Percentiles rank a stretch among this genome's conserved stretches.
Evolutionary conservation across 2,797 vertebrate species (phyloP).

Genomic region (Gymnoscopelus braueri): DNA sequence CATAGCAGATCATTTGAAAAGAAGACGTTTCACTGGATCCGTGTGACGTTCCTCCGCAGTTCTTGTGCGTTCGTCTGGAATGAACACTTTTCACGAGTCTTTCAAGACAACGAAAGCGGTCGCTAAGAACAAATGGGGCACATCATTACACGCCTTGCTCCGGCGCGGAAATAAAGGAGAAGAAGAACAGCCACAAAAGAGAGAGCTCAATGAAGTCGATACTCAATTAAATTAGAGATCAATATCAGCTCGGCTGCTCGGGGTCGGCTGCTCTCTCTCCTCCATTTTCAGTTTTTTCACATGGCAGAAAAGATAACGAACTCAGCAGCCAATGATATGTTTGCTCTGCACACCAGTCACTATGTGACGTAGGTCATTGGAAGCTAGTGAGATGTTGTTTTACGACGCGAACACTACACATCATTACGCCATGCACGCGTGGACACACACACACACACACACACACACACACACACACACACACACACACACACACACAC

Average conservation of each 20-base stretch:
- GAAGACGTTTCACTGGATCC: conserved; percentile 20
- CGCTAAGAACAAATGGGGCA: conserved; percentile 46
- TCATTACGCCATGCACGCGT: not conserved
- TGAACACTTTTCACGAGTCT: conserved; percentile 33
- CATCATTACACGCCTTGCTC: conserved; percentile 41
- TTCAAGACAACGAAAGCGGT: conserved; percentile 45
- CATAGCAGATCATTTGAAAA: conserved; percentile 7
- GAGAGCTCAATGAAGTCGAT: conserved; percentile 41
- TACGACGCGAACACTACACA: not conserved
- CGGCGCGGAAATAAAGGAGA: conserved; percentile 15
- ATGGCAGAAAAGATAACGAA: conserved; percentile 43
- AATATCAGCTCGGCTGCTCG: conserved; percentile 32
- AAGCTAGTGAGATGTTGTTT: not conserved
- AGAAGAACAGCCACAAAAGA: conserved; percentile 43
- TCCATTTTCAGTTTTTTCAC: not conserved
- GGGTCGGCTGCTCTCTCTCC: not conserved
- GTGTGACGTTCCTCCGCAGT: conserved; percentile 30
- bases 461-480: conserved; percentile 3
- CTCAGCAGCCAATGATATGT: not conserved
- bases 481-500: conserved; percentile 6
- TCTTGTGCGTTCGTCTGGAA: conserved; percentile 21
- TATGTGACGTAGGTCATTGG: not conserved
- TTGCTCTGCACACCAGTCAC: not conserved
- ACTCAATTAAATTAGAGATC: conserved; percentile 58
- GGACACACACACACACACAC: conserved; percentile 1